Base-by-base conservation (phyloP, 64 coral and sea anemone genomes). In the Porites australiensis region DNA sequence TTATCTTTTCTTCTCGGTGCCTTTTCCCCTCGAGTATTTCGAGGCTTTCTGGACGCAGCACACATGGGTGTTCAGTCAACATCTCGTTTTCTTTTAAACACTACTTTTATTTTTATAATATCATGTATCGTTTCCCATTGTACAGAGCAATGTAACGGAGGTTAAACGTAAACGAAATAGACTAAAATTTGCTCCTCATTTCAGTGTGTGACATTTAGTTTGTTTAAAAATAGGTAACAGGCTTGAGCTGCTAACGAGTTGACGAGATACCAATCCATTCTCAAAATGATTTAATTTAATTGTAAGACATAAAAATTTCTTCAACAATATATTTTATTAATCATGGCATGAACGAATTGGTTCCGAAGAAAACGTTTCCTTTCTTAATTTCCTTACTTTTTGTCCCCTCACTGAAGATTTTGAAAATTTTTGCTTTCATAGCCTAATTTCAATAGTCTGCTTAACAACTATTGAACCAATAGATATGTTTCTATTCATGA, bases 251-350 rank as follows among this genome's bases (percentile, higher is more conserved):
- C 44, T 48, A 65, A 83, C 65, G 37, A 81, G 21, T 83, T 83
- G 43, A 83, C 10, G 57, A 83, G 60, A 64, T 19, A n/a, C 79
- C 79, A 66, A 68, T 20, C 81, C 81, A 84, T 68, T 84, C 45
- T 22, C 10, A 51, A 68, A 20, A 3, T 66, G 9, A 84, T 84
- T 68, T 46, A 68, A 66, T 47, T 43, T 61, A 7, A 65, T 18
- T 65, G 59, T 5, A 27, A 66, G 43, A 9, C 1, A 49, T 7
- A 18, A 12, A 18, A 37, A 83, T 65, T n/a, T 16, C 79, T 15
- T 64, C 15, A 46, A 45, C 58, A 50, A 74, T 48, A 64, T 16
- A 64, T 16, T 64, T 64, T 19, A 64, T 64, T 64, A 64, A 59
- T 9, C 5, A 14, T 13, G 8, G 18, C 13, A 74, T 74, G 72